These are phyloP conservation scores for Gastrophysa polygoni DNA, from an alignment of 2,888 invertebrate genomes.

Conservation along the genomic window DNA sequence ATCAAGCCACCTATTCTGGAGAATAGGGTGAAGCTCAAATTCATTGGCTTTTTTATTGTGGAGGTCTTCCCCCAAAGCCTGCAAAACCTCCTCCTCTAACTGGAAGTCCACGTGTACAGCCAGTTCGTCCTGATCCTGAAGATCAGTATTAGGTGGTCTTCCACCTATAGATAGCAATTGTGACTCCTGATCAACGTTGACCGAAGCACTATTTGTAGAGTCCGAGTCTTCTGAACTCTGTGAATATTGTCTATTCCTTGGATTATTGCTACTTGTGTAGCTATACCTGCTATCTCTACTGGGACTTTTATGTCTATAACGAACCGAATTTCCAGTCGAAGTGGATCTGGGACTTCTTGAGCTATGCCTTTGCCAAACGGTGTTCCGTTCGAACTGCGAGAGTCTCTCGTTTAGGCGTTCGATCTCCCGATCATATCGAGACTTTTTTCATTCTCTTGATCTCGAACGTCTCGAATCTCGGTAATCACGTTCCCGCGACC, in stretches of 20 bases:
- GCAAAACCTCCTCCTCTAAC: neutral
- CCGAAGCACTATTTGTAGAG: neutral
- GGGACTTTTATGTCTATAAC: too few relatives aligned
- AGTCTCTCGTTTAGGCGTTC: too few relatives aligned
- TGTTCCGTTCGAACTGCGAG: too few relatives aligned
- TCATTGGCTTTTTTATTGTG: neutral
- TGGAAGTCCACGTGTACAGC: neutral
- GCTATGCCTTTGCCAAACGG: too few relatives aligned
- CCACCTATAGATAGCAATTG: neutral
- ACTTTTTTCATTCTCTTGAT: too few relatives aligned
- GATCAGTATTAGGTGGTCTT: neutral
- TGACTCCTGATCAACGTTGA: neutral
- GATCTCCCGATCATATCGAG: too few relatives aligned
- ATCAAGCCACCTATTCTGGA: slow-evolving; percentile 1
- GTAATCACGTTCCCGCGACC: too few relatives aligned
- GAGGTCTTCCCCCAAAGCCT: slow-evolving; percentile 1
- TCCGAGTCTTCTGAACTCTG: neutral
- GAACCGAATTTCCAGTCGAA: too few relatives aligned
- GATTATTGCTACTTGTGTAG: too few relatives aligned
- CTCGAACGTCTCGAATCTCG: too few relatives aligned
- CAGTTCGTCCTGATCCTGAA: neutral
- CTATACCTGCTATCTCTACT: too few relatives aligned
- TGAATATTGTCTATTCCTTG: neutral
- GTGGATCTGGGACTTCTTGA: too few relatives aligned
- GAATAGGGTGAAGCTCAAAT: neutral